Base-by-base conservation (phyloP, 2,888 invertebrate species). In the Cryptophagus acutangulus region DNA sequence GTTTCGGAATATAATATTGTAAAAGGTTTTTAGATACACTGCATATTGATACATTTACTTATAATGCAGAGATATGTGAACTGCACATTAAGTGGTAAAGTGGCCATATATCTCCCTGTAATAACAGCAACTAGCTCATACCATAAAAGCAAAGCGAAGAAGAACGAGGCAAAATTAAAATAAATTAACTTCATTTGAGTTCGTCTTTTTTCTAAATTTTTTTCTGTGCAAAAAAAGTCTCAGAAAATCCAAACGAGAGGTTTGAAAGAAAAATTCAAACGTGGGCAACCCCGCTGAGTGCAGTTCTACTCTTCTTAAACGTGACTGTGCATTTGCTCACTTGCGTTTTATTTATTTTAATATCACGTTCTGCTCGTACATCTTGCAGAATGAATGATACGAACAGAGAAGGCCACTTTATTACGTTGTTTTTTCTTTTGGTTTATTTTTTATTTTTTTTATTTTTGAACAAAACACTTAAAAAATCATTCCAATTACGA, bases 161-260 rank as follows among this genome's bases (percentile, higher is more conserved):
- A n/a, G n/a, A n/a, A n/a, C n/a, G n/a, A n/a, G n/a, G 24, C 24
- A 20, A 20, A 20, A 20, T 20, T 20, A 20, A 20, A 20, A 20
- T 20, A 20, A 20, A 20, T 20, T 20, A 20, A 6, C n/a, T 20
- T n/a, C 6, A 20, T 20, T 20, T n/a, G 24, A 8, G n/a, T 20
- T 20, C 24, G n/a, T 20, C 6, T n/a, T 8, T n/a, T n/a, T 20
- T 20, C 6, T 20, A 20, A 6, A 20, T n/a, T 20, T 20, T 20
- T 20, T 8, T 20, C n/a, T 20, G 6, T n/a, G n/a, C n/a, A n/a
- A n/a, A n/a, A n/a, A n/a, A n/a, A n/a, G n/a, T n/a, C n/a, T n/a
- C n/a, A n/a, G n/a, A n/a, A n/a, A n/a, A n/a, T n/a, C n/a, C n/a
- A n/a, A n/a, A n/a, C n/a, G n/a, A n/a, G n/a, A n/a, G n/a, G n/a